Evolutionary conservation across 2,797 vertebrate species (phyloP), one percentile per base, ranked within the genome.

Genomic region (Premnoplex brunnescens): DNA sequence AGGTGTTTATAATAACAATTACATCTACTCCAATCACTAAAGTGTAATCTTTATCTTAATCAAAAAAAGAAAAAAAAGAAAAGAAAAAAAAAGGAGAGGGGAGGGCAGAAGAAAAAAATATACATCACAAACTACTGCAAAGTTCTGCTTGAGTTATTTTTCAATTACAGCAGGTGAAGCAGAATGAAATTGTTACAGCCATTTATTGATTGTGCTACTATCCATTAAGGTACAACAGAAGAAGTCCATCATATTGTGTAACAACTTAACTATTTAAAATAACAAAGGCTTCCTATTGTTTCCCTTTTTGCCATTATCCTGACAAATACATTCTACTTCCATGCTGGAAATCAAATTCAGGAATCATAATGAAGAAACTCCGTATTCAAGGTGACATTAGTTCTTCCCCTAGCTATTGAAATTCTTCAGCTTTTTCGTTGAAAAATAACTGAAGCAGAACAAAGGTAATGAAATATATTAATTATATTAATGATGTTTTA

Each of bases 121-220:
- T 90, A 96, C 97, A 97, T 94, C 95, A 76, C 79, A 96, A 96
- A 85, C 69, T 82, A 91, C 95, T 97, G 92, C 96, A 97, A 97
- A 98, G 98, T 98, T 99, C 98, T 98, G 98, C 98, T 98, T 98
- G 98, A 98, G 97, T 98, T 99, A 98, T 98, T 98, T 99, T 99
- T 99, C 98, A 99, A 98, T 99, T 99, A 99, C 97, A 96, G 97
- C 98, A 98, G 97, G 97, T 96, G 98, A 98, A 98, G 98, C 98
- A 98, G 98, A 99, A 98, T 98, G 91, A 98, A 98, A 98, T 98
- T 98, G 98, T 98, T 98, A 98, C 98, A 98, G 98, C 98, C 98
- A 98, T 98, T 98, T 99, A 99, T 99, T 98, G 98, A 99, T 98
- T 98, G 98, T 97, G 98, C 97, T 98, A 97, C 98, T 98, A 97